Base-by-base conservation (phyloP, 2,888 invertebrate genomes). In the Caenorhabditis wallacei region DNA sequence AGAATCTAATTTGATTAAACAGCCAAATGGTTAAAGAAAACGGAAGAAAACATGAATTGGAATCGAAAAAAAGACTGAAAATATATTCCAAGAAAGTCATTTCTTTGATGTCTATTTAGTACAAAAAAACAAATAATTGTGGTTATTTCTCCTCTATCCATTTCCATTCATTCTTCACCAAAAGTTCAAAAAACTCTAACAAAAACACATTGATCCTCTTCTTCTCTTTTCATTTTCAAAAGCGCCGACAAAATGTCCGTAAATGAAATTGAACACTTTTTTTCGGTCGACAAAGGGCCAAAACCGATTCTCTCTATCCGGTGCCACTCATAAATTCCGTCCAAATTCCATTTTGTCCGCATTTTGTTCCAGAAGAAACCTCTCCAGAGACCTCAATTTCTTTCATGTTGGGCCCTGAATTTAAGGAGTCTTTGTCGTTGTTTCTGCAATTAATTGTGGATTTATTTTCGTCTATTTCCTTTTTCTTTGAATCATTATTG, bases 181-280 rank as follows among this genome's bases (percentile, higher is more conserved):
- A 61, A 24, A 61, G 53, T 53, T 53, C 53, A 61, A 61, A 61
- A 24, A 61, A 61, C 61, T 43, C 30, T 30, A 30, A 40, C 43
- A 61, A 48, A 64, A 48, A 30, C 64, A 13, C 64, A 43, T 37
- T 18, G 37, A 59, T 13, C 2, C 53, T 53, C 46, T n/a, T 51
- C 30, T 18, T 37, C 37, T 53, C 22, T 16, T 48, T 64, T 64
- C 26, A 43, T 46, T 16, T 26, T 46, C 63, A 24, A 64, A 64
- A 64, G 3, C 40, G 43, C 64, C 64, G 64, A 64, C 64, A 51
- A 35, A 64, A 51, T 2, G 64, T 37, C 72, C 35, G 35, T 51
- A 72, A 61, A 72, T 63, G 53, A 74, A 74, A 74, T 74, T 74
- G 74, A 74, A 64, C 74, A 72, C 61, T 43, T 63, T 61, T 18